phyloP scores from a whole-genome alignment of 2,113 vertebrate species.

The Ailuropoda melanoleuca region DNA sequence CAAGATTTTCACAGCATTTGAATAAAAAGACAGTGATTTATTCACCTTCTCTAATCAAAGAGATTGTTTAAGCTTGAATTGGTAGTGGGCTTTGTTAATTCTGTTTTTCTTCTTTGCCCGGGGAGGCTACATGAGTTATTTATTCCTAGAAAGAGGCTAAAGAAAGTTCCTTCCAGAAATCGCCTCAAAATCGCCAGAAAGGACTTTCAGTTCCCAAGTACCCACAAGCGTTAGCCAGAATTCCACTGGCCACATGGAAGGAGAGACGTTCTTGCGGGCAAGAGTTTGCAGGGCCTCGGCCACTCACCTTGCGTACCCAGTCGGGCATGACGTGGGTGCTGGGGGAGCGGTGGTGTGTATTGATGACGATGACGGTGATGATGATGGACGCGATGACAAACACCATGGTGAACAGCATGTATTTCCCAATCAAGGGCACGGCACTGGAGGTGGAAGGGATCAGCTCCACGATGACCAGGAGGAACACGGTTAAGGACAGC shows the following conservation, averaged over 20 bases:
- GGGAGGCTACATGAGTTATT: neutral
- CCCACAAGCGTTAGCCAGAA: neutral
- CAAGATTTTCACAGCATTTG: neutral
- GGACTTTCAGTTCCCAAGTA: neutral
- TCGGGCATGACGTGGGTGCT: constrained; percentile 96
- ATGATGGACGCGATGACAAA: constrained; percentile 97
- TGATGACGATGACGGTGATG: constrained; percentile 98
- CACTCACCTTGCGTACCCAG: constrained; percentile 96
- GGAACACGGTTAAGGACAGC: constrained; percentile 96
- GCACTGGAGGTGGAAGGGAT: constrained; percentile 98
- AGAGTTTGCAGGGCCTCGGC: rapidly evolving
- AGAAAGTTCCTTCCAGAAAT: neutral
- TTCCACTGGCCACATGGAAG: rapidly evolving
- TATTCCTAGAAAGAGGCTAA: neutral
- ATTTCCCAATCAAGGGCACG: constrained; percentile 97
- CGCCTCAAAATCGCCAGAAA: neutral
- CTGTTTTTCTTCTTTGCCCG: neutral
- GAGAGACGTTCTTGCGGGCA: too few relatives aligned
- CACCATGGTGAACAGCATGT: constrained; percentile 99
- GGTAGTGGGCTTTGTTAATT: neutral
- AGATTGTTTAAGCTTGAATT: neutral
- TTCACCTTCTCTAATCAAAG: neutral
- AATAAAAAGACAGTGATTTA: neutral
- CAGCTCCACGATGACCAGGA: constrained; percentile 98
- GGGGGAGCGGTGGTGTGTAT: constrained; percentile 97